Conservation (phyloP, 2,113 vertebrate species). For the Lota lota region DNA sequence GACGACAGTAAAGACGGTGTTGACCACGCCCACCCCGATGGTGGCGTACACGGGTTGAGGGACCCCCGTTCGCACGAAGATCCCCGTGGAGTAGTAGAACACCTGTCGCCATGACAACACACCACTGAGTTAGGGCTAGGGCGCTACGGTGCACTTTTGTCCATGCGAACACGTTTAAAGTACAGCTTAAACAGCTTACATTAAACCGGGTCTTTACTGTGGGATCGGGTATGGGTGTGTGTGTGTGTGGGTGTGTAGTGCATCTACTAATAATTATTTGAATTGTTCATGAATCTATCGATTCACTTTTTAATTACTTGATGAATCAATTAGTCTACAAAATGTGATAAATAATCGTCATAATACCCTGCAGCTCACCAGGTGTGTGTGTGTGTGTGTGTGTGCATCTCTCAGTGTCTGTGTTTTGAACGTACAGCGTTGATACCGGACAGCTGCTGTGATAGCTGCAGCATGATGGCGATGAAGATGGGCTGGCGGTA, state of each 20-base stretch:
- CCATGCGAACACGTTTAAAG: too few species aligned
- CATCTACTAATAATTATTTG: too few species aligned
- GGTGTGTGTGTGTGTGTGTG: neutral
- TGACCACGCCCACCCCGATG: slow-evolving; percentile 90
- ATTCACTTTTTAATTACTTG: too few species aligned
- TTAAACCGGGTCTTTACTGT: too few species aligned
- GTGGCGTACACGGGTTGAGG: slow-evolving; percentile 92
- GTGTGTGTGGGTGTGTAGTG: too few species aligned
- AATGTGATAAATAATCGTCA: too few species aligned
- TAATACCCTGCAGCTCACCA: too few species aligned
- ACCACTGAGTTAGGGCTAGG: neutral
- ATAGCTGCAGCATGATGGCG: slow-evolving; percentile 88
- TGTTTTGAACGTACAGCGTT: slow-evolving; percentile 52
- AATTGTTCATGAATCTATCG: too few species aligned
- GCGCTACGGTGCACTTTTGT: too few species aligned
- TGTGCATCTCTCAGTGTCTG: neutral
- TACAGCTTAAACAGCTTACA: too few species aligned
- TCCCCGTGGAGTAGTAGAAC: slow-evolving; percentile 94
- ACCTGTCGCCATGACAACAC: slow-evolving; percentile 69
- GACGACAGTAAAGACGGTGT: slow-evolving; percentile 90
- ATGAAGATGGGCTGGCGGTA: slow-evolving; percentile 92
- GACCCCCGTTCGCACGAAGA: slow-evolving; percentile 87
- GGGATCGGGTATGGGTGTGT: too few species aligned
- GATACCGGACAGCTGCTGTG: slow-evolving; percentile 95
- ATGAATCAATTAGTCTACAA: too few species aligned